phyloP scores from a whole-genome alignment of 2,888 invertebrate species.

The Calliopum simillimum region DNA sequence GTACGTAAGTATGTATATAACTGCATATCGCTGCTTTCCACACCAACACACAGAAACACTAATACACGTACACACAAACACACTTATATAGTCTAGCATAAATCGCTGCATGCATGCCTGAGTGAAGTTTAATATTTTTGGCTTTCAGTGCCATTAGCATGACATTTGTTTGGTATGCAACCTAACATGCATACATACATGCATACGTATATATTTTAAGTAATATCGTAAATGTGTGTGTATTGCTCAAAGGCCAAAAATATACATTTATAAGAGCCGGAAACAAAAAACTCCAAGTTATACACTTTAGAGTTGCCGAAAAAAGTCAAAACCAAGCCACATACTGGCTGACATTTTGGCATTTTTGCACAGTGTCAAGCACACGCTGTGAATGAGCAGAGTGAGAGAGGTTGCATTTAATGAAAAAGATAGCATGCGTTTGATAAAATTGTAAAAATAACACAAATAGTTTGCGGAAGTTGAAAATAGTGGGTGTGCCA shows the following conservation, averaged over 20 bases:
- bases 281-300: slow-evolving; percentile 8
- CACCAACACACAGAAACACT: slow-evolving; percentile 12
- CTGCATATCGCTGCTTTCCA: slow-evolving; percentile 13
- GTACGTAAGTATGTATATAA: not conserved
- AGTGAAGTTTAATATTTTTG: slow-evolving; percentile 32
- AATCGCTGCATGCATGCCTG: slow-evolving; percentile 11
- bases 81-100: not conserved
- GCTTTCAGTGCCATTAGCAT: slow-evolving; percentile 30
- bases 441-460: too few species aligned
- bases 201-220: not conserved
- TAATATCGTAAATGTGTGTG: not conserved
- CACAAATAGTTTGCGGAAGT: too few species aligned
- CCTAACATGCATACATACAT: not conserved
- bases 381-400: slow-evolving; percentile 1
- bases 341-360: slow-evolving; percentile 23
- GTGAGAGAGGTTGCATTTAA: too few species aligned
- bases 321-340: slow-evolving; percentile 1
- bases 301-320: not conserved
- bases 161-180: not conserved
- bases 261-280: not conserved
- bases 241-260: slow-evolving; percentile 16
- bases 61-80: not conserved
- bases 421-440: too few species aligned
- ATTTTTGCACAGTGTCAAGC: slow-evolving; percentile 12
- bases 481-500: too few species aligned